Percentiles rank a stretch among this genome's conserved stretches.
Conservation (phyloP, 2,113 vertebrate genomes). For the Onychostruthus taczanowskii region DNA sequence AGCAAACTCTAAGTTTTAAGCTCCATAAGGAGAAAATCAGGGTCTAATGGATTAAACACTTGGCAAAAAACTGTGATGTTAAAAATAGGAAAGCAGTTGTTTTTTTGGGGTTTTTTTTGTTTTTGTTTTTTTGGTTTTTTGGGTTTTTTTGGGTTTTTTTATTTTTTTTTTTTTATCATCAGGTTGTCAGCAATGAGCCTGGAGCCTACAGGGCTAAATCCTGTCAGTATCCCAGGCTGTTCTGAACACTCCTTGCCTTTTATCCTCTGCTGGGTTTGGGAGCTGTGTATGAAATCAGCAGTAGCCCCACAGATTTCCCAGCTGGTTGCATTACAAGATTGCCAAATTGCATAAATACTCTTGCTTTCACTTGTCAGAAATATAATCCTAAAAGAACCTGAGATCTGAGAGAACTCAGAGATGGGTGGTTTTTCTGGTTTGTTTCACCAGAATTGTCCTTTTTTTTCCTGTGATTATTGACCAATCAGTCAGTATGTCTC, state of each 20-base stretch:
- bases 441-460: background rate
- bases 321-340: background rate
- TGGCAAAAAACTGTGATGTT: background rate
- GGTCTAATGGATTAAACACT: background rate
- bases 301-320: background rate
- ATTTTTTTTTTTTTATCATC: background rate
- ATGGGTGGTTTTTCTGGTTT: background rate
- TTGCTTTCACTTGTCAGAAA: background rate
- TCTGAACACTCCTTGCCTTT: background rate
- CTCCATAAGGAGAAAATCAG: background rate
- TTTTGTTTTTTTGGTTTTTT: too few species aligned
- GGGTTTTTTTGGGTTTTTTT: too few species aligned
- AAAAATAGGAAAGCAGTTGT: background rate
- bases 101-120: too few species aligned
- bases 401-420: background rate
- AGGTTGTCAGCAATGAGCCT: background rate
- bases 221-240: background rate
- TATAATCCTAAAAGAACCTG: background rate
- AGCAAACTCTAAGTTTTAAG: background rate
- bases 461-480: background rate
- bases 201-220: background rate
- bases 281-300: background rate
- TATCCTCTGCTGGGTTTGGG: background rate
- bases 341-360: background rate
- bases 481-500: background rate